Evolutionary conservation across 2,113 vertebrate genomes (phyloP).

Genomic region (Platysteira castanea): DNA sequence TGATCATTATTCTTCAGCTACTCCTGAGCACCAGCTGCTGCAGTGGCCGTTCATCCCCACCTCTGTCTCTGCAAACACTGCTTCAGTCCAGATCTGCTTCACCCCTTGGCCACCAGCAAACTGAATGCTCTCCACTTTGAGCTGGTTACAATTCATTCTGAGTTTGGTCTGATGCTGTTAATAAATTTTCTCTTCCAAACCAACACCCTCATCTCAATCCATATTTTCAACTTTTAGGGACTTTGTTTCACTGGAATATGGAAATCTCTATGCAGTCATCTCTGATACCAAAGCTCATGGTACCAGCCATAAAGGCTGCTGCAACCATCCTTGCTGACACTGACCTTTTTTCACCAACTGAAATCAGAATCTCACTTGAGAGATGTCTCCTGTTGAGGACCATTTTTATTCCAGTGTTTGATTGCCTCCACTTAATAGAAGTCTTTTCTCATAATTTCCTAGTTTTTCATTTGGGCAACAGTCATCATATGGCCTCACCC

Average conservation of each 20-base stretch:
- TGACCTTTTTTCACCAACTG: neutral
- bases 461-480: neutral
- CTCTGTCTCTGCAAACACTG: neutral
- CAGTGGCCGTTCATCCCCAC: neutral
- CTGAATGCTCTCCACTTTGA: neutral
- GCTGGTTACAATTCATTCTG: neutral
- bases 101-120: neutral
- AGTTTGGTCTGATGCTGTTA: neutral
- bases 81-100: neutral
- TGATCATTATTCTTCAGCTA: neutral
- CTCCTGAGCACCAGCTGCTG: neutral
- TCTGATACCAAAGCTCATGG: neutral
- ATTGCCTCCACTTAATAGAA: neutral
- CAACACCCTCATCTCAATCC: neutral
- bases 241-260: neutral
- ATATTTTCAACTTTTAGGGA: neutral
- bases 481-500: neutral
- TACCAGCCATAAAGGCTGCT: neutral
- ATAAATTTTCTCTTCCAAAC: neutral
- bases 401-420: neutral
- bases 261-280: neutral
- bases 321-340: neutral
- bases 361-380: neutral
- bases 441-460: neutral
- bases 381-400: neutral